Conservation (phyloP, 2,797 vertebrate species). For the Clarias laeviceps region DNA sequence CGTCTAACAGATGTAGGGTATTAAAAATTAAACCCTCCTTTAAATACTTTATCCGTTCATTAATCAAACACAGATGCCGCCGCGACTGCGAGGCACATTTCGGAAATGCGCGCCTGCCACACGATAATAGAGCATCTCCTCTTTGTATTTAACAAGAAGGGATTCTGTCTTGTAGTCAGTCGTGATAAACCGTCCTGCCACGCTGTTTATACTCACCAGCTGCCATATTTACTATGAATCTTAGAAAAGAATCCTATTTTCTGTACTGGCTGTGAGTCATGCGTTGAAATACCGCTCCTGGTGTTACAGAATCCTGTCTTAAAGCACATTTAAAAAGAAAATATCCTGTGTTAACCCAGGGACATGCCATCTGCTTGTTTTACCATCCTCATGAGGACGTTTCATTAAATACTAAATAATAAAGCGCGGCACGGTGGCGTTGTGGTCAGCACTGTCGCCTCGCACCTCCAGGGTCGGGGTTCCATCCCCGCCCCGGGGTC, state of each 20-base stretch:
- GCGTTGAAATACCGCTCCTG: slow-evolving; percentile 14
- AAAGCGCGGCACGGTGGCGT: neutral
- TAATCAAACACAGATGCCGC: slow-evolving; percentile 64
- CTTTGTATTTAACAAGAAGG: slow-evolving; percentile 45
- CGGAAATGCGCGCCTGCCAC: slow-evolving; percentile 48
- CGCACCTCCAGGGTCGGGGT: no score
- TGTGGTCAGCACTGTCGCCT: no score
- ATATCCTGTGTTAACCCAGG: neutral
- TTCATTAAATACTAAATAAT: neutral
- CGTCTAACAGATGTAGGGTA: slow-evolving; percentile 59
- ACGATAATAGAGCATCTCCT: slow-evolving; percentile 44
- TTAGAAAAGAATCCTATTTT: slow-evolving; percentile 32
- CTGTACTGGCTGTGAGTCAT: slow-evolving; percentile 35
- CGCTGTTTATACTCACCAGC: slow-evolving; percentile 42
- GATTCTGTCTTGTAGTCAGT: slow-evolving; percentile 47
- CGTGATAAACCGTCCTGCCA: slow-evolving; percentile 41
- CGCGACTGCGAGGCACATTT: slow-evolving; percentile 52
- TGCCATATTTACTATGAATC: slow-evolving; percentile 44
- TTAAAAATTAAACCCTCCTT: slow-evolving; percentile 59
- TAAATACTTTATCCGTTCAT: slow-evolving; percentile 60
- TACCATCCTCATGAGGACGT: neutral
- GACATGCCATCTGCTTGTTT: neutral
- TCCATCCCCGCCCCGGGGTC: no score
- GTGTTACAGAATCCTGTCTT: slow-evolving; percentile 21
- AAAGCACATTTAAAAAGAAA: neutral